phyloP scores from a whole-genome alignment of 1,140 invertebrate species.

The Aphaenogaster ashmeadi region DNA sequence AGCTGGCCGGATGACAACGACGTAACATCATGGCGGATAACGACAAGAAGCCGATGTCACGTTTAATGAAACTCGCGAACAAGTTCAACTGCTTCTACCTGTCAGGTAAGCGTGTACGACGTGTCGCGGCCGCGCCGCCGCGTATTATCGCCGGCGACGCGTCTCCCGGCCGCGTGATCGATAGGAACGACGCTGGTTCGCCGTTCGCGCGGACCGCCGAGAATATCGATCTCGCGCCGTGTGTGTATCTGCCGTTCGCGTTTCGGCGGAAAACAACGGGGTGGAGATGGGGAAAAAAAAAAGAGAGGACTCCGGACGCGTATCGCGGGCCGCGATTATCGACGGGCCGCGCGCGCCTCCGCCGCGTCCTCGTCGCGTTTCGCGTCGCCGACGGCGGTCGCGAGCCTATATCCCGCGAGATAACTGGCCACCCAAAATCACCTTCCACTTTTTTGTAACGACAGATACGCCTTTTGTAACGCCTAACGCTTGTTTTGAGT shows the following conservation, averaged over 20 bases:
- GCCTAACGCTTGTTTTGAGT: neutral
- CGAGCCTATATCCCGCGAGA: neutral
- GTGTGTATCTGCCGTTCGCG: conserved; percentile 74
- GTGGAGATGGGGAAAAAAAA: neutral
- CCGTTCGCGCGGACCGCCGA: conserved; percentile 68
- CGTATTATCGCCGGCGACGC: neutral
- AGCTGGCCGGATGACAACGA: conserved; percentile 79
- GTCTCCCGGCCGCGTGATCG: conserved; percentile 17
- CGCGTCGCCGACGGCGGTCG: neutral
- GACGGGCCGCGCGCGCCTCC: neutral
- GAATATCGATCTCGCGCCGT: conserved; percentile 81
- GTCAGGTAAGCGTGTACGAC: conserved; percentile 89
- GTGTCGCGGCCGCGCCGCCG: neutral
- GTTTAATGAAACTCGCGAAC: conserved; percentile 92
- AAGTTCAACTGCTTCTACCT: conserved; percentile 96
- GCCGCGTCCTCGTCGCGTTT: neutral
- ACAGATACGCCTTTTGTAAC: neutral
- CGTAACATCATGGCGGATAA: conserved; percentile 86
- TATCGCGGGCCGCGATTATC: neutral
- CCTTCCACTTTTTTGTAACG: neutral
- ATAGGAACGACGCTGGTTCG: conserved; percentile 59
- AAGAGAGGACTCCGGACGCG: neutral
- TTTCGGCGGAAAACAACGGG: conserved; percentile 44
- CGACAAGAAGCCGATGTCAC: conserved; percentile 89
- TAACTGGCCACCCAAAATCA: neutral